A percentile compares a stretch with the other conserved stretches of the same genome.
Evolutionary conservation across 2,888 invertebrate genomes (phyloP).

Genomic region (Ichneumon xanthorius): DNA sequence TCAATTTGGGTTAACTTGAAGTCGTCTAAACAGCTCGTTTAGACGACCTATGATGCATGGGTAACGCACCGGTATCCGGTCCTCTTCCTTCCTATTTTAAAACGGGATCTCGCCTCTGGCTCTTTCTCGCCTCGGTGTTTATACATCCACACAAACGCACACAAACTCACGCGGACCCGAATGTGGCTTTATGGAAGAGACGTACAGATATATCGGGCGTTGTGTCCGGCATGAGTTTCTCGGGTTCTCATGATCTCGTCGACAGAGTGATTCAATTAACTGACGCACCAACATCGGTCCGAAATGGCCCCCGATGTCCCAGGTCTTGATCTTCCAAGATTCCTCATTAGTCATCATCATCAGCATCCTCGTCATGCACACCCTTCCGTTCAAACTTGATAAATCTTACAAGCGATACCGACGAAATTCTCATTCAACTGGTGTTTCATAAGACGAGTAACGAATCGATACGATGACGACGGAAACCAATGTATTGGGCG

Average conservation of each 20-base stretch:
- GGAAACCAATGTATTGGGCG: too few relatives aligned
- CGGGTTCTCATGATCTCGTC: conserved; percentile 60
- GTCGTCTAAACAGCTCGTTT: conserved; percentile 85
- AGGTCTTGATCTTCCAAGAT: conserved; percentile 41
- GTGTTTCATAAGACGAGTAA: conserved; percentile 57
- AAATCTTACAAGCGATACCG: conserved; percentile 40
- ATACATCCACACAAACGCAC: not conserved
- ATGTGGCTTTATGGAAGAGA: conserved; percentile 20
- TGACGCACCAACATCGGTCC: conserved; percentile 17
- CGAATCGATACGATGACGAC: conserved; percentile 65
- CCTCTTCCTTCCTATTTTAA: conserved; percentile 79
- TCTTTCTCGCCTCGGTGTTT: conserved; percentile 38
- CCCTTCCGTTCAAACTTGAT: conserved; percentile 8
- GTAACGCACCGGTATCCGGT: conserved; percentile 80
- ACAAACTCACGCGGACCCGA: not conserved
- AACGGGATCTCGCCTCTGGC: conserved; percentile 58
- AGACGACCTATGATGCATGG: conserved; percentile 81
- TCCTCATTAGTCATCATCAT: conserved; percentile 44
- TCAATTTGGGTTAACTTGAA: conserved; percentile 85
- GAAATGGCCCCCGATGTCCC: not conserved
- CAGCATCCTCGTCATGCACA: conserved; percentile 28
- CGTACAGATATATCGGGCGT: conserved; percentile 19
- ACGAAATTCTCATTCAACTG: conserved; percentile 64
- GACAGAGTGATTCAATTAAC: conserved; percentile 55
- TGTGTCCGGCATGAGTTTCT: conserved; percentile 8